Base-by-base conservation (phyloP, 2,797 vertebrate species). In the Gymnothorax javanicus region DNA sequence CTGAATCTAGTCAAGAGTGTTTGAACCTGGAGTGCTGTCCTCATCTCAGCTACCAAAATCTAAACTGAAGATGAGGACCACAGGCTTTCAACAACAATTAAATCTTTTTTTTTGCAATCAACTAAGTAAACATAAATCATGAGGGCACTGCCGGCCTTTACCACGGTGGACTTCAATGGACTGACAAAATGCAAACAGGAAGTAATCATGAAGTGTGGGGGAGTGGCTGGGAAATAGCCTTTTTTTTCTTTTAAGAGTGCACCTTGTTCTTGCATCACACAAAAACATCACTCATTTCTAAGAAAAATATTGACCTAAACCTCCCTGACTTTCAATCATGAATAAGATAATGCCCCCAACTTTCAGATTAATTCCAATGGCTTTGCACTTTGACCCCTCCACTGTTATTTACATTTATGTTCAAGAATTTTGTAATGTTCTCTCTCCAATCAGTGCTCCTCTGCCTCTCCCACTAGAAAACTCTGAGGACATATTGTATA, bases 101-200 rank as follows among this genome's bases (percentile, higher is more conserved):
- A 79, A 17, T 3, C 7, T 79, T 62, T 59, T 79, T 62, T 59
- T 59, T 64, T 59, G 13, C 82, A 71, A 75, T 83, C 82, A 84
- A 69, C 64, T 84, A 43, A 82, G 83, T 87, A 83, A 87, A 87
- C 82, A 84, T 33, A 83, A 59, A 84, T 69, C 56, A 84, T 56
- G 86, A 43, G 81, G 52, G 33, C 1, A 43, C 25, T 43, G 27
- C 71, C 7, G 33, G 71, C 64, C 81, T 17, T 71, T 82, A 52
- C 67, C 83, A 33, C 43, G 3, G n/a, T 83, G 60, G 71, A 75
- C 82, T 84, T 87, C 82, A 54, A 57, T 82, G 20, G 43, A 84
- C 67, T 73, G 57, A 17, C 69, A 8, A 84, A 75, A 59, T 57
- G 67, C 84, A 87, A 87, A 84, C 82, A 84, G 86, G 82, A 87